Evolutionary conservation across 2,888 invertebrate genomes (phyloP), one percentile per base, ranked within the genome.

Genomic region (Pseudanteris insignis): DNA sequence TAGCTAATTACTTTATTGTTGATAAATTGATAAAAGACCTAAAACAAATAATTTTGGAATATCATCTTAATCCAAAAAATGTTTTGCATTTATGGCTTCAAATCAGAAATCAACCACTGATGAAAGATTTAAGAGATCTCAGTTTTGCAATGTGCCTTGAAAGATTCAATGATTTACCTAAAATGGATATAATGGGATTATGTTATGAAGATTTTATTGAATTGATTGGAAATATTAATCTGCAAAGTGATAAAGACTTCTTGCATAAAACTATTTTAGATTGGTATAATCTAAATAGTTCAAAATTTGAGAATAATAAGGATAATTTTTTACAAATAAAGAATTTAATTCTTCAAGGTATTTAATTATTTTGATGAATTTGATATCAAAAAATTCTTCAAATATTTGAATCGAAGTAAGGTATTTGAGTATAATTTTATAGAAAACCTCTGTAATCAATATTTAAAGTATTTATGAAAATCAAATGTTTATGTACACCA

Each of bases 1-100:
- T 64, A 2, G 58, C 54, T 2, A 50, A 50, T 41, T 61, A 58
- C 32, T 64, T 61, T 11, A 24, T 37, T 1, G 55, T 54, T 7
- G 64, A 64, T 15, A 30, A 54, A 13, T 21, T 64, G 1, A 26
- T 54, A 1, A 44, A 43, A 8, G 46, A 58, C 28, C 30, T 64
- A 8, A 54, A 50, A 8, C 30, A 48, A 13, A 37, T 62, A 7
- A 55, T 62, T 13, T 44, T 62, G 10, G 29, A 37, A 15, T 29
- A 54, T 9, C 54, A 53, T 24, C 24, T 64, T 1, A 29, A 37
- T 34, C 29, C 57, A 14, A 11, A 11, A 2, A 47, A 58, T 2
- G 32, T 50, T 2, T 24, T 64, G 6, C 26, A 30, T 15, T 37
- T 64, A 14, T 62, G 43, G 48, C 18, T 50, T 1, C 37, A 54